These are phyloP conservation scores for Spea bombifrons DNA, from an alignment of 2,113 vertebrate species.

Conservation along the genomic window DNA sequence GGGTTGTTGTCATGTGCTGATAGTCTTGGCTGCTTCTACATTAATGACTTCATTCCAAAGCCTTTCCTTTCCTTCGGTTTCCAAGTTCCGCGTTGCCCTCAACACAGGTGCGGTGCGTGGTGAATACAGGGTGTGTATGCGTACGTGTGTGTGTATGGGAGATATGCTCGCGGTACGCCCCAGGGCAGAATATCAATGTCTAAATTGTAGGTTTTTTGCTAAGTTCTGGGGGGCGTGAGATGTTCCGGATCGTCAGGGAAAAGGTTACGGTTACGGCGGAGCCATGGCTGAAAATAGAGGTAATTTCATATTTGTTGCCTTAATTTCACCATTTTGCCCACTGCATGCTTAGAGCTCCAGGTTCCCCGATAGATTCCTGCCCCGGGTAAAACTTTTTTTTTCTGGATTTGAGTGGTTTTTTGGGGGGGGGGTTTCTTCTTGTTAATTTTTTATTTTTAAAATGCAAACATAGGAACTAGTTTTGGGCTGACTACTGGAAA, in stretches of 20 bases:
- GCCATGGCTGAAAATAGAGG: constrained; percentile 33
- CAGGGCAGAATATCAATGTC: background rate
- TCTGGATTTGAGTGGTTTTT: no score
- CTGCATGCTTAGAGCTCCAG: no score
- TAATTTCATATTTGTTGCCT: background rate
- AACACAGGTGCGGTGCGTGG: constrained; percentile 41
- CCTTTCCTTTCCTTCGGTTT: background rate
- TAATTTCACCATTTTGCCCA: no score
- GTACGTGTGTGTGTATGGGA: background rate
- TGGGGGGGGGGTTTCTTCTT: no score
- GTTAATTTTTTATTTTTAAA: no score
- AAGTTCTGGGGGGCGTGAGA: background rate
- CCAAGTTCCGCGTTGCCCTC: constrained; percentile 26
- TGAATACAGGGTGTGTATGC: background rate
- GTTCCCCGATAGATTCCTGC: no score
- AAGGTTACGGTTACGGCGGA: background rate
- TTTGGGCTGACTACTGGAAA: no score
- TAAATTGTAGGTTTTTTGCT: background rate
- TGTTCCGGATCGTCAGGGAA: background rate
- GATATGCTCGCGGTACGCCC: no score
- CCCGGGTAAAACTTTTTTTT: no score
- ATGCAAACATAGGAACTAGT: no score
- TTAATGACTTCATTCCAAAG: constrained; percentile 35
- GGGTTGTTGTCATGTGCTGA: background rate
- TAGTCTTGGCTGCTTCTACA: background rate